phyloP scores from a whole-genome alignment of 2,888 invertebrate species.

The Xestia xanthographa region DNA sequence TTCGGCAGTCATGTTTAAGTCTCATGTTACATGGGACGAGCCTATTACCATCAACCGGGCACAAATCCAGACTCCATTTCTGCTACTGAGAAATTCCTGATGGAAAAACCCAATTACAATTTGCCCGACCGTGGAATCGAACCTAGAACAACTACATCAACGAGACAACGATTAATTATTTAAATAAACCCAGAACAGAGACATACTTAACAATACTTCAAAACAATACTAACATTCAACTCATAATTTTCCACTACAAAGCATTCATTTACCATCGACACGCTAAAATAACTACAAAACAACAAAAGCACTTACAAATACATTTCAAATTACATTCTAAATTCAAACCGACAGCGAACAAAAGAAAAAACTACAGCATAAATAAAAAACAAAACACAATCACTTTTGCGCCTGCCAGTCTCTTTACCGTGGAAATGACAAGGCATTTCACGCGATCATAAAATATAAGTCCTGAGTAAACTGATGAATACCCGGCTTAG shows the following conservation, averaged over 20 bases:
- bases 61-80: no score
- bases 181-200: not conserved
- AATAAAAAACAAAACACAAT: constrained; percentile 22
- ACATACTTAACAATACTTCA: not conserved
- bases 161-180: not conserved
- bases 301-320: constrained; percentile 1
- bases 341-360: constrained; percentile 11
- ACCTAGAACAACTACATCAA: no score
- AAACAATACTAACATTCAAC: not conserved
- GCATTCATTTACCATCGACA: not conserved
- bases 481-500: constrained; percentile 66
- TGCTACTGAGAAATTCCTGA: no score
- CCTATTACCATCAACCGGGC: no score
- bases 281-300: not conserved
- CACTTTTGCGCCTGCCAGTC: constrained; percentile 42
- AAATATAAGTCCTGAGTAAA: constrained; percentile 69
- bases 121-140: no score
- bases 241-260: not conserved
- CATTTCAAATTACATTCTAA: constrained; percentile 29
- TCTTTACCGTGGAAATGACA: constrained; percentile 75
- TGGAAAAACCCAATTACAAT: no score
- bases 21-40: no score
- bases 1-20: no score
- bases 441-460: constrained; percentile 74
- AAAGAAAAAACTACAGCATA: constrained; percentile 15